These are phyloP conservation scores for Tragelaphus imberbis DNA, from an alignment of 2,113 vertebrate genomes.

Conservation along the genomic window DNA sequence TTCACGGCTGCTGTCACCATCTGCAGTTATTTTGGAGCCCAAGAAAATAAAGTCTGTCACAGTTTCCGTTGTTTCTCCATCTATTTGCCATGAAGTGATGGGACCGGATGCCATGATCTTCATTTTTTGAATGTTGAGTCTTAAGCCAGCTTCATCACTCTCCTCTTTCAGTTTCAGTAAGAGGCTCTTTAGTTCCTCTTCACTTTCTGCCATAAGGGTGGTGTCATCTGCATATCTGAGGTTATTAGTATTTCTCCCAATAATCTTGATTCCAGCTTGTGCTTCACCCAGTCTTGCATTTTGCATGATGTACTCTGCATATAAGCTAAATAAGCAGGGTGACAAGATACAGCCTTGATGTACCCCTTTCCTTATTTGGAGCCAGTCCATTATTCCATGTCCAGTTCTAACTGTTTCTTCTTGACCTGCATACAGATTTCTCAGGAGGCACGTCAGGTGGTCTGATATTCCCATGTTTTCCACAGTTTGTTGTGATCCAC, in stretches of 20 bases:
- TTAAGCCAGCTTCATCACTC: neutral
- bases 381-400: neutral
- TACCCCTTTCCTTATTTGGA: neutral
- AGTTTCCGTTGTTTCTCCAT: neutral
- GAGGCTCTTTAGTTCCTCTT: neutral
- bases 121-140: neutral
- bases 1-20: neutral
- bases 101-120: neutral
- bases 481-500: neutral
- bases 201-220: neutral
- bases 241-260: neutral
- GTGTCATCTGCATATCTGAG: neutral
- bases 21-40: neutral
- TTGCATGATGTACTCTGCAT: neutral
- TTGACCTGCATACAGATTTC: neutral
- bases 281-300: neutral
- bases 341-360: neutral
- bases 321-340: neutral
- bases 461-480: neutral
- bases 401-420: neutral
- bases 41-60: neutral
- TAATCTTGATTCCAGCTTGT: neutral
- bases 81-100: neutral
- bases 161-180: neutral
- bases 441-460: neutral